These are phyloP conservation scores for Anticlea derivata DNA, from an alignment of 2,888 invertebrate species.

Conservation along the genomic window DNA sequence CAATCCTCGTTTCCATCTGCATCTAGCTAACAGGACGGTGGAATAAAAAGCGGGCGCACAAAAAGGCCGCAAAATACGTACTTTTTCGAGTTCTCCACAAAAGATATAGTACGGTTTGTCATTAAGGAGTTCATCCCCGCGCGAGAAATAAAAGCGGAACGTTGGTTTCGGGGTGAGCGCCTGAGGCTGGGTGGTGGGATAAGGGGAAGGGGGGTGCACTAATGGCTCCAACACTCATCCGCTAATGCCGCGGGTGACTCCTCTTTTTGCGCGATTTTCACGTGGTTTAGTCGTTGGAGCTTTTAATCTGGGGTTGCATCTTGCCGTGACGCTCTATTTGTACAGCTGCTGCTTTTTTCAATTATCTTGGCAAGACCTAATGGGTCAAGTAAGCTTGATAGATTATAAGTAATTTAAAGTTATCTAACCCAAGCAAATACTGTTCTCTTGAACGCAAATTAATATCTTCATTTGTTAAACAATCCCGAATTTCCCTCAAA, in stretches of 20 bases:
- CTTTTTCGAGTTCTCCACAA: conserved; percentile 83
- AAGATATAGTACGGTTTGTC: conserved; percentile 84
- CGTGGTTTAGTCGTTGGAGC: conserved; percentile 81
- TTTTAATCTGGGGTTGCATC: conserved; percentile 81
- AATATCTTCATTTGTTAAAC: not conserved
- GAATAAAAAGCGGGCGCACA: conserved; percentile 79
- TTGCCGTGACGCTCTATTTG: conserved; percentile 73
- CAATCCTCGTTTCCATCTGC: conserved; percentile 60
- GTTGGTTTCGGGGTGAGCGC: conserved; percentile 64
- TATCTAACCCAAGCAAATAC: too few relatives aligned
- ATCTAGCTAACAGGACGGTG: conserved; percentile 51
- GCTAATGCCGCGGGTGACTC: conserved; percentile 84
- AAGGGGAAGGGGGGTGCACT: conserved; percentile 61
- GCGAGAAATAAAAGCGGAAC: conserved; percentile 83
- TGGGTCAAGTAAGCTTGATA: not conserved
- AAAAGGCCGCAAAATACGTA: conserved; percentile 84
- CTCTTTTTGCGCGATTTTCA: conserved; percentile 83
- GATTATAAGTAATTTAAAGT: not conserved
- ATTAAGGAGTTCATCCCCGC: conserved; percentile 84
- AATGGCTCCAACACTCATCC: conserved; percentile 84
- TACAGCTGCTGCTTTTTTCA: conserved; percentile 45
- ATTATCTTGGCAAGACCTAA: conserved; percentile 17
- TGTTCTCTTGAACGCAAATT: not conserved
- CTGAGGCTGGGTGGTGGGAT: conserved; percentile 43
- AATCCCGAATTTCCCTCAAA: too few relatives aligned